These are phyloP conservation scores for Ivindomyrus marchei DNA, from an alignment of 2,113 vertebrate species.

Conservation along the genomic window DNA sequence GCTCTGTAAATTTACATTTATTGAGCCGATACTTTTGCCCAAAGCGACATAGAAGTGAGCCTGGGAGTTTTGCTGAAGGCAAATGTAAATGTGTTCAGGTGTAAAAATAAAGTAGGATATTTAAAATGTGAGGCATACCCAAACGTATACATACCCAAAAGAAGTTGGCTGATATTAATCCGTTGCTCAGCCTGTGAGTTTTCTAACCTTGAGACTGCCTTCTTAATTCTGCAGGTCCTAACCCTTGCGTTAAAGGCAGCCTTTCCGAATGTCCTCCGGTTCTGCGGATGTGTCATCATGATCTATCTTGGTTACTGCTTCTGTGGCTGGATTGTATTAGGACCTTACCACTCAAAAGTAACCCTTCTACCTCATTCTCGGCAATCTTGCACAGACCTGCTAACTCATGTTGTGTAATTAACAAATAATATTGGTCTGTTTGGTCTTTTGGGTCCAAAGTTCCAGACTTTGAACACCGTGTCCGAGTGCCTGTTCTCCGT, in stretches of 20 bases:
- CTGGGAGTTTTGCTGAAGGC: background rate
- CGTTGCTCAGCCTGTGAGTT: slow-evolving; percentile 18
- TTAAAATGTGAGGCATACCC: background rate
- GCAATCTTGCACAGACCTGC: background rate
- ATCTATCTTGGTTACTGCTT: slow-evolving; percentile 95
- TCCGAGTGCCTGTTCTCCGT: slow-evolving; percentile 87
- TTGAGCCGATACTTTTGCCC: background rate
- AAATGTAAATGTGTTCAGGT: background rate
- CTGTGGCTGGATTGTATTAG: slow-evolving; percentile 93
- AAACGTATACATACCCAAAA: background rate
- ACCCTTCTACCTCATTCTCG: background rate
- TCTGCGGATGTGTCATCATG: slow-evolving; percentile 87
- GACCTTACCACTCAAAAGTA: slow-evolving; percentile 90
- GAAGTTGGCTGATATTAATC: background rate
- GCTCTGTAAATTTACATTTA: background rate
- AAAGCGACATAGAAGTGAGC: background rate
- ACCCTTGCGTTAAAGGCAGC: slow-evolving; percentile 76
- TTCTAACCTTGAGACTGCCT: background rate
- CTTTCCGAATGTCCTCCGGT: slow-evolving; percentile 78
- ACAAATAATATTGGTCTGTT: background rate
- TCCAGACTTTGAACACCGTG: slow-evolving; percentile 79
- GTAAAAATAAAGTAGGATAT: background rate
- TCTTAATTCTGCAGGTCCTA: slow-evolving; percentile 43
- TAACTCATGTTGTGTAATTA: too few relatives aligned
- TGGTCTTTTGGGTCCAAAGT: slow-evolving; percentile 58